Evolutionary conservation across 2,113 vertebrate species (phyloP).

Genomic region (Actenoides hombroni): DNA sequence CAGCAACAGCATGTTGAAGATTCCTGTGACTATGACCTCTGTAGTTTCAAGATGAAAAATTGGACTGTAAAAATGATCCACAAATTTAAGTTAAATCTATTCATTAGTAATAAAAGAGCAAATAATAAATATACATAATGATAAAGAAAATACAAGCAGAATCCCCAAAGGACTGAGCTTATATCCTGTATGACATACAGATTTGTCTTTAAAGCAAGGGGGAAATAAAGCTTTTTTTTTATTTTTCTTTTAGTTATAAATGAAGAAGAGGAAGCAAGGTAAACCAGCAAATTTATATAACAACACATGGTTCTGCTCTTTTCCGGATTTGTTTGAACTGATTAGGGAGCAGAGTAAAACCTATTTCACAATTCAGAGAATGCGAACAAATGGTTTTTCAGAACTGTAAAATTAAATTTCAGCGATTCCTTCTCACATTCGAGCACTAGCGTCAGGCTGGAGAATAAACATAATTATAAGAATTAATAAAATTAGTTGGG

Average conservation of each 20-base stretch:
- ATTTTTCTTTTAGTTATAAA: neutral
- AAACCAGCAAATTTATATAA: neutral
- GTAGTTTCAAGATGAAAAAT: neutral
- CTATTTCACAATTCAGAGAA: neutral
- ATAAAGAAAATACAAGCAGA: neutral
- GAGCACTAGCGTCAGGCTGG: neutral
- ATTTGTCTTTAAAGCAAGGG: neutral
- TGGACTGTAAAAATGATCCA: neutral
- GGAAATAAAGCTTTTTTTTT: neutral
- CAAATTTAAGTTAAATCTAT: neutral
- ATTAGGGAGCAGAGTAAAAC: neutral
- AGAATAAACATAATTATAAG: conserved; percentile 13
- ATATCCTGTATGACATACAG: neutral
- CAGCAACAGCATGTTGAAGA: neutral
- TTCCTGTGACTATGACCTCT: neutral
- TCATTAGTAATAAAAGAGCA: neutral
- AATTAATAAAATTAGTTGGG: conserved; percentile 19
- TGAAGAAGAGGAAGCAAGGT: neutral
- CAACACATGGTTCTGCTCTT: neutral
- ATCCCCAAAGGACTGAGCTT: neutral
- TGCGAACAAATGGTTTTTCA: conserved; percentile 13
- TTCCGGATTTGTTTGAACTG: neutral
- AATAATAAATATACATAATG: neutral
- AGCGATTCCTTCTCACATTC: neutral
- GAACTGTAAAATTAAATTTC: conserved; percentile 23